phyloP scores from a whole-genome alignment of 2,888 invertebrate genomes.

The Pasiphila rectangulata region DNA sequence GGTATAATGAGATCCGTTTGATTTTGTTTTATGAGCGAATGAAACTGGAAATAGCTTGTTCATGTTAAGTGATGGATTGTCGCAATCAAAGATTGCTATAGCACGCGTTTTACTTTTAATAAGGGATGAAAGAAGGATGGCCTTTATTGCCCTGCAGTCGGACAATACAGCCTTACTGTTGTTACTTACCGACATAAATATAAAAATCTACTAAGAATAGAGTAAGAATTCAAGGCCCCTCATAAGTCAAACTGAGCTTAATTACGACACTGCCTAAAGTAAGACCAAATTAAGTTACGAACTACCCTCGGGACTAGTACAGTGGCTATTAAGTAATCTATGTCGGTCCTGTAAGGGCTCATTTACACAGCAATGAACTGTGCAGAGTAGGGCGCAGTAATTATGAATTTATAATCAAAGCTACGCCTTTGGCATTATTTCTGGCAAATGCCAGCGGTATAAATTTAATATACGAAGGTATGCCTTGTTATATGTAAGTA shows the following conservation, averaged over 20 bases:
- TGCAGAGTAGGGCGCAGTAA: neutral
- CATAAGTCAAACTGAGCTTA: slow-evolving; percentile 39
- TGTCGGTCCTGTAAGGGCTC: slow-evolving; percentile 2
- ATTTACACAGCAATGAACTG: slow-evolving; percentile 5
- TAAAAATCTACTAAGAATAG: too few species aligned
- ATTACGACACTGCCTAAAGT: slow-evolving; percentile 62
- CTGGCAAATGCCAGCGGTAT: neutral
- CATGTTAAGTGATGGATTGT: slow-evolving; percentile 9
- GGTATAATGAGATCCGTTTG: slow-evolving; percentile 38
- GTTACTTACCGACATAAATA: too few species aligned
- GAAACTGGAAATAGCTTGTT: slow-evolving; percentile 25
- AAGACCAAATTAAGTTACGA: slow-evolving; percentile 56
- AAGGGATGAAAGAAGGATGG: too few species aligned
- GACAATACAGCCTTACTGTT: too few species aligned
- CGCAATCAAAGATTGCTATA: neutral
- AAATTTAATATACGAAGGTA: too few species aligned
- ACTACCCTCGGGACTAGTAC: slow-evolving; percentile 45
- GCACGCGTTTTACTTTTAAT: neutral
- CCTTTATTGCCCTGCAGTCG: too few species aligned
- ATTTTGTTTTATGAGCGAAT: slow-evolving; percentile 33
- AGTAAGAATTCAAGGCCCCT: slow-evolving; percentile 6
- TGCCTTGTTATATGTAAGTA: too few species aligned
- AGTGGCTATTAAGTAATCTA: slow-evolving; percentile 24
- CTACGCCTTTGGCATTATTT: slow-evolving; percentile 11
- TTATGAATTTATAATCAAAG: slow-evolving; percentile 6